Percentiles rank a stretch among this genome's conserved stretches.
Evolutionary conservation across 2,888 invertebrate genomes (phyloP).

Genomic region (Hedychridium roseum): DNA sequence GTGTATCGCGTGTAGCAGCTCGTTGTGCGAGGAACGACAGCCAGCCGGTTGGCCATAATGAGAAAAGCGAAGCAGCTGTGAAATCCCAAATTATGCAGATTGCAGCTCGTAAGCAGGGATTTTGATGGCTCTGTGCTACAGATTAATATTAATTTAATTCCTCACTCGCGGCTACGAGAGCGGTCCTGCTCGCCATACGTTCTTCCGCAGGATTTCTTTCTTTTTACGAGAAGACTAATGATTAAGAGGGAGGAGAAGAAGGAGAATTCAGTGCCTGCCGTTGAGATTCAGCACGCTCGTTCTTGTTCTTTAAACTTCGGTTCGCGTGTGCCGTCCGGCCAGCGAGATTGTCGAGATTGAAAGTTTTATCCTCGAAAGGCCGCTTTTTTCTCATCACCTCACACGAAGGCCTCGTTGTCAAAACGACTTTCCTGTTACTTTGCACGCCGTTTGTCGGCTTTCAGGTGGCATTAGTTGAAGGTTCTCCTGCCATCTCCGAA

Average conservation of each 20-base stretch:
- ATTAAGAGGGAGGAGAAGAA: constrained; percentile 43
- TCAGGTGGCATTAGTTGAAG: too few species aligned
- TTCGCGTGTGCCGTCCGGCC: constrained; percentile 15
- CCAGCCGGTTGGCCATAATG: too few species aligned
- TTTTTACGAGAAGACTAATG: constrained; percentile 50
- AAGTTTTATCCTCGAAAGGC: not conserved
- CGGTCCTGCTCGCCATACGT: constrained; percentile 31
- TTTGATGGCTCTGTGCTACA: constrained; percentile 51
- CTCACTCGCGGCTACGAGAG: constrained; percentile 53
- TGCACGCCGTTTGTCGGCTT: constrained; percentile 4
- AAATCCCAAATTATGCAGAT: constrained; percentile 57
- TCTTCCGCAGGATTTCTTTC: constrained; percentile 30
- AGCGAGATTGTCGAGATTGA: not conserved
- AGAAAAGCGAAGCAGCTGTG: constrained; percentile 34
- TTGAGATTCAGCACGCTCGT: constrained; percentile 11
- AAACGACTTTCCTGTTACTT: constrained; percentile 15
- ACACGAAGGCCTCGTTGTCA: constrained; percentile 19
- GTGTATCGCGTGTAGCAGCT: too few species aligned
- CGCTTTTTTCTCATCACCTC: too few species aligned
- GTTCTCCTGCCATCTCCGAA: too few species aligned
- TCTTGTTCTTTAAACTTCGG: constrained; percentile 18
- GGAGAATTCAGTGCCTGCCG: constrained; percentile 22
- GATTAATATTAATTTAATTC: constrained; percentile 61
- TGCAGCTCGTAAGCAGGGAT: constrained; percentile 41
- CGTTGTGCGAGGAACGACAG: too few species aligned